These are phyloP conservation scores for Bombycilla garrulus DNA, from an alignment of 2,113 vertebrate species.

Conservation along the genomic window DNA sequence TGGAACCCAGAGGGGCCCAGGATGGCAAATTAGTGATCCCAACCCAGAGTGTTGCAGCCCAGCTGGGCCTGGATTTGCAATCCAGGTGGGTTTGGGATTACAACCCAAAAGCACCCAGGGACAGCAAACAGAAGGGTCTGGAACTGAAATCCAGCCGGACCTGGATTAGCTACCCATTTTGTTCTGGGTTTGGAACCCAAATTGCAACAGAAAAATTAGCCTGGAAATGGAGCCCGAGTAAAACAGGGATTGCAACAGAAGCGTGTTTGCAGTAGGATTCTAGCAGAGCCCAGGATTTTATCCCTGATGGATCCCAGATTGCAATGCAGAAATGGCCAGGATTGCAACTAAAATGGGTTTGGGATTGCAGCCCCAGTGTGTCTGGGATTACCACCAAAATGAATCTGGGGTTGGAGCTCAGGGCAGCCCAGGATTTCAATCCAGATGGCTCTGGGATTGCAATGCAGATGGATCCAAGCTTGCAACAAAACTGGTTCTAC, in stretches of 20 bases:
- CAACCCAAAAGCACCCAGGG: neutral
- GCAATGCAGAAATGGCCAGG: neutral
- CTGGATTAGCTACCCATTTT: neutral
- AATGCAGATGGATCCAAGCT: neutral
- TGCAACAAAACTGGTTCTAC: neutral
- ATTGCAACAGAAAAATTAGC: neutral
- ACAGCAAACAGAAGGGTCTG: neutral
- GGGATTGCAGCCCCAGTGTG: neutral
- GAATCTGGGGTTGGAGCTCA: neutral
- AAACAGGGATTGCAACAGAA: neutral
- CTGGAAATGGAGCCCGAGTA: no score
- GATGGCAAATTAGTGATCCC: rapidly evolving
- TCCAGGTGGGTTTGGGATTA: neutral
- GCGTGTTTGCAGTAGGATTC: neutral
- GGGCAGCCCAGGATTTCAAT: neutral
- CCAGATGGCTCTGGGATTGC: neutral
- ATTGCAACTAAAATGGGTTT: neutral
- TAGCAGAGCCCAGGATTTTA: neutral
- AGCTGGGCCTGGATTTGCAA: neutral
- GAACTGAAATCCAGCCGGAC: neutral
- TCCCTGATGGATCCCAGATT: neutral
- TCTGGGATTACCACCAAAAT: neutral
- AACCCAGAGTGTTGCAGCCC: neutral
- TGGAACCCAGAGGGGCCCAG: neutral
- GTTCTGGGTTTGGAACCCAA: neutral